Conservation (phyloP, 2,113 vertebrate genomes). For the Saguinus imperator region DNA sequence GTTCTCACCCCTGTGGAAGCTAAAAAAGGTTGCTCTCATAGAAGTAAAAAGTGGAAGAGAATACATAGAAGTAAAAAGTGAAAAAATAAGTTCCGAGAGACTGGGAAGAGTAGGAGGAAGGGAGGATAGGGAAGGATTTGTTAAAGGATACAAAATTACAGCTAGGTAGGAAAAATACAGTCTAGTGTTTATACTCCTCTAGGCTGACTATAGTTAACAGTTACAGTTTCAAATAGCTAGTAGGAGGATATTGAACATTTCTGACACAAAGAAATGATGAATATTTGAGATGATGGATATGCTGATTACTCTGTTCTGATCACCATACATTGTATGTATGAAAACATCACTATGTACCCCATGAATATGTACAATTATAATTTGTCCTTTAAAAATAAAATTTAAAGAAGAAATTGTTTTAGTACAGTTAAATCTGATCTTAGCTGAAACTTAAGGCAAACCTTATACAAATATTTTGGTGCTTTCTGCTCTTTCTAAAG, state of each 20-base stretch:
- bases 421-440: slow-evolving; percentile 17
- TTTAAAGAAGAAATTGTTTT: not conserved
- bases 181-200: not conserved
- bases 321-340: not conserved
- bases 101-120: not conserved
- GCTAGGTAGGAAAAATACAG: not conserved
- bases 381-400: not conserved
- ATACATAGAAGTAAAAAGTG: not conserved
- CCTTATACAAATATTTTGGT: not conserved
- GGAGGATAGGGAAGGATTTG: not conserved
- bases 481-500: slow-evolving; percentile 3
- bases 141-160: not conserved
- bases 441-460: slow-evolving; percentile 26
- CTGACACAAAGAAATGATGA: not conserved
- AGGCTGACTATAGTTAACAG: not conserved
- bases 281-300: not conserved
- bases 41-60: not conserved
- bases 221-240: not conserved
- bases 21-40: not conserved
- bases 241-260: not conserved
- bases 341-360: not conserved
- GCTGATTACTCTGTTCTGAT: not conserved
- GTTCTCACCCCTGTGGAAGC: not conserved
- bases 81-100: not conserved
- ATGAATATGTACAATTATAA: not conserved